phyloP scores from a whole-genome alignment of 2,797 vertebrate species.

The Sphenodon punctatus region DNA sequence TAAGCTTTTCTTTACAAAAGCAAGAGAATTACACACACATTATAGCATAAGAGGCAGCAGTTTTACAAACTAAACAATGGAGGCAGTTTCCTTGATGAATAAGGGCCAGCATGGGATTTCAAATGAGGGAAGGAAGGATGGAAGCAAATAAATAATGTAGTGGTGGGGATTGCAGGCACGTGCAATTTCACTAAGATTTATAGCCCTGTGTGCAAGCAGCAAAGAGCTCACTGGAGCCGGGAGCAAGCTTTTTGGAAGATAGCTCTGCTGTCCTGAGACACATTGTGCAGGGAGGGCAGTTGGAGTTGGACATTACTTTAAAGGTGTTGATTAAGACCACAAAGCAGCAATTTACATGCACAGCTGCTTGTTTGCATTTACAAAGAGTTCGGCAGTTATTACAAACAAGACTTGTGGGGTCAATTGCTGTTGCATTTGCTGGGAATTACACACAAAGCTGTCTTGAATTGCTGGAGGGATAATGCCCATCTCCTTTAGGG shows the following conservation, averaged over 20 bases:
- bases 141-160: constrained; percentile 45
- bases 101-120: constrained; percentile 8
- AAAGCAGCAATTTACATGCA: not conserved
- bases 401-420: not conserved
- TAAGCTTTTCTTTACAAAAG: not conserved
- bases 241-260: not conserved
- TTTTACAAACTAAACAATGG: not conserved
- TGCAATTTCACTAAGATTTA: not conserved
- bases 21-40: not conserved
- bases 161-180: not conserved
- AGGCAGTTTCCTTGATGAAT: not conserved
- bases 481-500: too few species aligned
- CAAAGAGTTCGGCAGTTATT: not conserved
- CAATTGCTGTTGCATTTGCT: not conserved
- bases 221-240: not conserved
- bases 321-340: not conserved
- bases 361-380: not conserved
- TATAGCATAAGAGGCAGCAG: not conserved
- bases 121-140: constrained; percentile 17
- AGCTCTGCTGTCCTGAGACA: not conserved
- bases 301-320: not conserved
- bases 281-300: not conserved
- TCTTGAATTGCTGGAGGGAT: not conserved
- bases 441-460: not conserved
- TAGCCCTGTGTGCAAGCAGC: not conserved